Base-by-base conservation (phyloP, 2,113 vertebrate species). In the Phyllostomus discolor region DNA sequence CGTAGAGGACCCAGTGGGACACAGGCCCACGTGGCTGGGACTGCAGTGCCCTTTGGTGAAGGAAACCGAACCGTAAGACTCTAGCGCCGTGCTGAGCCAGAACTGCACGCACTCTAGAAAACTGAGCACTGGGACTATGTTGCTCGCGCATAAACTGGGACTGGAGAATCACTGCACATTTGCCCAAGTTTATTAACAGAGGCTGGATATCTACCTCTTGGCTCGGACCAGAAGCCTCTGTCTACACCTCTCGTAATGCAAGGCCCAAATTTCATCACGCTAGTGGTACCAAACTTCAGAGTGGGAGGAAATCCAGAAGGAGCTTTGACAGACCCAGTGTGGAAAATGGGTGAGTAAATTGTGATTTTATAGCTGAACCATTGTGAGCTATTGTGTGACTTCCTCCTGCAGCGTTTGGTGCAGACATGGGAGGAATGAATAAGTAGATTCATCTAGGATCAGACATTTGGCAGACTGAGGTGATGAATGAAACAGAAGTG, bases 401-500 rank as follows among this genome's bases (percentile, higher is more conserved):
- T 89, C 64, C 88, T 92, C 52, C 28, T 62, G 31, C 2, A 10
- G 57, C 8, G 26, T 19, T 75, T 33, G 50, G 84, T 66, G 17
- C 10, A 54, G 79, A 62, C 35, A 15, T 33, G 33, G 67, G 64
- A 59, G 59, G 33, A 86, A 72, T 22, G 62, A 41, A n/a, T 26
- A 69, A 38, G 17, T 43, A 92, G 70, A 86, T 90, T 86, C 52
- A 57, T 59, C 26, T 17, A 76, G 67, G 10, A 50, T 43, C 17
- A 91, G 79, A n/a, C 10, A 57, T 88, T 69, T 85, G 11, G 35
- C 80, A 95, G 54, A 73, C 48, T 33, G n/a, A 94, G 33, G 35
- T 59, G 75, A 96, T 94, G 91, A 87, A 81, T 5, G 78, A 96
- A 96, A 89, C 84, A 87, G 91, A 93, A 33, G 24, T 43, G 24